Evolutionary conservation across 2,797 vertebrate species (phyloP).

Genomic region (Danio tinwini): DNA sequence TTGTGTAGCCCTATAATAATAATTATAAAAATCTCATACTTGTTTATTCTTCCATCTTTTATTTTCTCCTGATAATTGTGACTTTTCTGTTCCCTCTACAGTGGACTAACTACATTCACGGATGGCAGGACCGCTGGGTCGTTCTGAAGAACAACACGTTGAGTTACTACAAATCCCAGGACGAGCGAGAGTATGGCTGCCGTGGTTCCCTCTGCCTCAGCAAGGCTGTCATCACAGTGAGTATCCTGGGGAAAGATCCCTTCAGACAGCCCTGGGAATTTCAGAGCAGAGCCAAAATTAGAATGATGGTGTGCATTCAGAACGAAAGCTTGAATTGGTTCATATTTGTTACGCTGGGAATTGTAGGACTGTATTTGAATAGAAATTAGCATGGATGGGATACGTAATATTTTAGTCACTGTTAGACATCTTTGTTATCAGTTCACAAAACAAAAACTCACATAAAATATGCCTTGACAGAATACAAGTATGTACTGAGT

Average conservation of each 20-base stretch:
- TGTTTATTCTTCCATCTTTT: not conserved
- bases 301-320: conserved; percentile 4
- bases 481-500: too few species aligned
- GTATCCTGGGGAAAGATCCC: conserved; percentile 57
- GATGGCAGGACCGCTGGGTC: conserved; percentile 99
- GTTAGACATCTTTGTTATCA: too few species aligned
- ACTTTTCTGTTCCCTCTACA: conserved; percentile 59
- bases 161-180: conserved; percentile 98
- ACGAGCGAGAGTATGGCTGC: conserved; percentile 95
- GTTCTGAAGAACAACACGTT: conserved; percentile 93
- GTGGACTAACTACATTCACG: conserved; percentile 99
- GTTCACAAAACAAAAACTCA: too few species aligned
- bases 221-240: conserved; percentile 96
- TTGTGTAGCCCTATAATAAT: not conserved
- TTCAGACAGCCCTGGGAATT: conserved; percentile 35
- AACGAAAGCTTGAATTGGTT: not conserved
- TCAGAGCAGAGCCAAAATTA: conserved; percentile 26
- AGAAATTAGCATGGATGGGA: not conserved
- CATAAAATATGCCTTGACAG: too few species aligned
- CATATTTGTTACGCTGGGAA: not conserved
- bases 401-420: too few species aligned
- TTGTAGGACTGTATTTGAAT: not conserved
- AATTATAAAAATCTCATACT: not conserved
- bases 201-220: conserved; percentile 95
- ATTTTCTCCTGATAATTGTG: conserved; percentile 11